Base-by-base conservation (phyloP, 2,113 vertebrate species). In the Heptranchias perlo region DNA sequence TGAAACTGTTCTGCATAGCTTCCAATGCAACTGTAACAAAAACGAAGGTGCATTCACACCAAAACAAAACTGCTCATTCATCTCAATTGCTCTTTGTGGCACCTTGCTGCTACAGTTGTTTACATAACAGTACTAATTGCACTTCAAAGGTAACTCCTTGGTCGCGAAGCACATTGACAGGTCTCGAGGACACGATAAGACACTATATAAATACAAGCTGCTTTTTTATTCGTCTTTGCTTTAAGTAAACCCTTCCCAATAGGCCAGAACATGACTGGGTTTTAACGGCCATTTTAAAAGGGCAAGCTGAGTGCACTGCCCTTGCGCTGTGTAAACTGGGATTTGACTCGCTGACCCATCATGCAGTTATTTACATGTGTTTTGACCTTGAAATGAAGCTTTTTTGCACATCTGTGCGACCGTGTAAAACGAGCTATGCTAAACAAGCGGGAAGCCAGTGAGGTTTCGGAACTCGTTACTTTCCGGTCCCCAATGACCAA, bases 281-380 rank as follows among this genome's bases (percentile, higher is more conserved):
- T 61, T n/a, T 39, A 93, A 62, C 89, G 89, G 89, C 89, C 89
- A 93, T 93, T 93, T 93, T 93, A 93, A 21, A 44, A 44, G 78
- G 78, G 39, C 78, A 82, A 82, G 16, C 89, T 31, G 58, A 39
- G 58, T 35, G 89, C 89, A 16, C 87, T 92, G 87, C 87, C 54
- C 87, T 61, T 92, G 54, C 35, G 18, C 89, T n/a, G 14, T 62
- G 89, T 62, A 21, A 39, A 82, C 78, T 93, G 89, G 58, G 89
- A 93, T 93, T n/a, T 39, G 89, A 93, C 89, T 6, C 21, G 35
- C 54, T n/a, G 89, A 62, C 58, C 87, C 89, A 39, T n/a, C 89
- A 62, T 58, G n/a, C n/a, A n/a, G n/a, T n/a, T n/a, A n/a, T 62
- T 61, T 93, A 61, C 89, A 62, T 4, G 89, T 58, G 89, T 39